These are phyloP conservation scores for Megathymus violae DNA, from an alignment of 1,140 invertebrate species.

Conservation along the genomic window DNA sequence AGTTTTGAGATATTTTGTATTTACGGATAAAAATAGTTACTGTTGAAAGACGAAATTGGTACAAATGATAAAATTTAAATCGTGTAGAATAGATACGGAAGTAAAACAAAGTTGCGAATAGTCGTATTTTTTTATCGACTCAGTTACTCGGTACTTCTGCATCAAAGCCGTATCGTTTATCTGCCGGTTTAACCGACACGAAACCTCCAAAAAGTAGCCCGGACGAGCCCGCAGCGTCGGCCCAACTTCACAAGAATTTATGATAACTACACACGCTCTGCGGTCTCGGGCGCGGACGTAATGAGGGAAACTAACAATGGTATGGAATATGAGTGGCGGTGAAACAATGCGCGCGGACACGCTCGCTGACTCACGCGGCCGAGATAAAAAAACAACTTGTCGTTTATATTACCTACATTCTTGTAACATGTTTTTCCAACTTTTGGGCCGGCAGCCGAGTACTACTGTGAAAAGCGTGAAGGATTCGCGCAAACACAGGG, in stretches of 20 bases:
- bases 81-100: too few species aligned
- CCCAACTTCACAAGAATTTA: constrained; percentile 12
- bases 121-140: too few species aligned
- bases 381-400: constrained; percentile 8
- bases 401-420: neutral
- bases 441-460: constrained; percentile 4
- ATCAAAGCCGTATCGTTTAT: too few species aligned
- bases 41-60: neutral
- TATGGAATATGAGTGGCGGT: constrained; percentile 12
- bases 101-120: too few species aligned
- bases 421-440: neutral
- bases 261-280: constrained; percentile 16
- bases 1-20: neutral
- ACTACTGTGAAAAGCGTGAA: too few species aligned
- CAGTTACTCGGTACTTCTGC: too few species aligned
- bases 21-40: neutral
- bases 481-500: too few species aligned
- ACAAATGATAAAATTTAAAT: too few species aligned
- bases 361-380: constrained; percentile 1
- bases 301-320: constrained; percentile 19
- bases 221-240: neutral
- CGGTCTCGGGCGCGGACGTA: constrained; percentile 1
- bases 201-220: constrained; percentile 5
- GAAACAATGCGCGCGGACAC: constrained; percentile 17
- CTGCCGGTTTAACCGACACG: neutral